Percentiles rank a stretch among this genome's conserved stretches.
These are phyloP conservation scores for Lagocephalus sceleratus DNA, from an alignment of 2,797 vertebrate genomes.

Conservation along the genomic window DNA sequence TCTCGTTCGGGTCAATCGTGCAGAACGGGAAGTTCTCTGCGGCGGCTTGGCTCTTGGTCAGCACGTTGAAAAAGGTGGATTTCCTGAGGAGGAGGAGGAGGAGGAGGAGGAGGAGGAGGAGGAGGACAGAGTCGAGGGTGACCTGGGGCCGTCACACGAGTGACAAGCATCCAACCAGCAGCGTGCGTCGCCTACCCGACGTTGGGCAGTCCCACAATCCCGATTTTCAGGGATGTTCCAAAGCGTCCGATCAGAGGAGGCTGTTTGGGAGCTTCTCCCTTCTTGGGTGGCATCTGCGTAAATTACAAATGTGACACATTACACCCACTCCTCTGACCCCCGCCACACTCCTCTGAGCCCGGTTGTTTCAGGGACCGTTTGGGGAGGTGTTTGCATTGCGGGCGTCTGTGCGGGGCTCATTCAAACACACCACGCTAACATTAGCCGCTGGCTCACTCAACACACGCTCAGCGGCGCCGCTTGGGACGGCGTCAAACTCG, in stretches of 20 bases:
- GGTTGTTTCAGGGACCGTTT: no score
- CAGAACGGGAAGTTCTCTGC: conserved; percentile 99
- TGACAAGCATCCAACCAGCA: not conserved
- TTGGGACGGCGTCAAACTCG: not conserved
- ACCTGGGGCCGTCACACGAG: no score
- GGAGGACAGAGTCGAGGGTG: no score
- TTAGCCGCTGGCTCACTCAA: conserved; percentile 39
- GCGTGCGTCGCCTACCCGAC: conserved; percentile 82
- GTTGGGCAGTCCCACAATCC: conserved; percentile 97
- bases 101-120: no score
- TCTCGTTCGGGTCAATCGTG: conserved; percentile 98
- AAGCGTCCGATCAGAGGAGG: conserved; percentile 91
- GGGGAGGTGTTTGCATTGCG: no score
- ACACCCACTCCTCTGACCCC: not conserved
- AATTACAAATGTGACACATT: conserved; percentile 12
- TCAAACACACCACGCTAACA: conserved; percentile 63
- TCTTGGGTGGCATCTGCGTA: conserved; percentile 96
- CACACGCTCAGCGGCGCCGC: conserved; percentile 16
- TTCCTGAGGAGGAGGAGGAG: conserved; percentile 77
- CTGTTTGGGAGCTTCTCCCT: conserved; percentile 86
- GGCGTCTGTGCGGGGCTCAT: conserved; percentile 38
- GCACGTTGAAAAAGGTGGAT: conserved; percentile 97
- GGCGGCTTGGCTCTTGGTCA: conserved; percentile 94
- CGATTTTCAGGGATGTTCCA: conserved; percentile 95
- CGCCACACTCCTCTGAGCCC: no score